Evolutionary conservation across 2,888 invertebrate genomes (phyloP), one percentile per base, ranked within the genome.

Genomic region (Meteorus cinctellus): DNA sequence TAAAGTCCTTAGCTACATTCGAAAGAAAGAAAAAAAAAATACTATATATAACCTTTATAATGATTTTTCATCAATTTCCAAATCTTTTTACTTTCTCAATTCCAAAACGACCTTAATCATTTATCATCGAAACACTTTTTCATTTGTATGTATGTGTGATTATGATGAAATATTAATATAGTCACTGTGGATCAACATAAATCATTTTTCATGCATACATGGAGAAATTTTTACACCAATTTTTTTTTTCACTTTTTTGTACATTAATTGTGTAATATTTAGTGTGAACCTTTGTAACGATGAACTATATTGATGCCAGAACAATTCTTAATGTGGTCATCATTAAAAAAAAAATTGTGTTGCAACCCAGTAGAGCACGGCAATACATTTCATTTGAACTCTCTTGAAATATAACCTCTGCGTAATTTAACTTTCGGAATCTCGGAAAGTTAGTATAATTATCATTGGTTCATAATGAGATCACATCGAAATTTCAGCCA

Each of bases 91-190:
- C 69, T 70, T 70, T 70, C 59, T 59, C 69, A 70, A 59, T 34
- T 59, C 51, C 5, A 70, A 51, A 55, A 19, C 55, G 69, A 70
- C 55, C 69, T 51, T 31, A 36, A 12, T 55, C 69, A 70, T 70
- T 70, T 70, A 70, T 70, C 69, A 70, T 70, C 69, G 12, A 31
- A 34, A 34, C 16, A 34, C 27, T 45, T 51, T 68, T 70, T 55
- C n/a, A n/a, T 48, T n/a, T 48, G 14, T 48, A 16, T 48, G 12
- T 41, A 41, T 12, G 14, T 48, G n/a, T 48, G 14, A 24, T 48
- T 27, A 55, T 51, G 59, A 36, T 70, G 34, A 51, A 48, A 70
- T 34, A 29, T 51, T 27, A 24, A 36, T 66, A 27, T 55, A 5
- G 55, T 55, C 24, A 55, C 55, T 55, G 8, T 55, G 8, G n/a